Base-by-base conservation (phyloP, 2,888 invertebrate species). In the Drosophila borborema region DNA sequence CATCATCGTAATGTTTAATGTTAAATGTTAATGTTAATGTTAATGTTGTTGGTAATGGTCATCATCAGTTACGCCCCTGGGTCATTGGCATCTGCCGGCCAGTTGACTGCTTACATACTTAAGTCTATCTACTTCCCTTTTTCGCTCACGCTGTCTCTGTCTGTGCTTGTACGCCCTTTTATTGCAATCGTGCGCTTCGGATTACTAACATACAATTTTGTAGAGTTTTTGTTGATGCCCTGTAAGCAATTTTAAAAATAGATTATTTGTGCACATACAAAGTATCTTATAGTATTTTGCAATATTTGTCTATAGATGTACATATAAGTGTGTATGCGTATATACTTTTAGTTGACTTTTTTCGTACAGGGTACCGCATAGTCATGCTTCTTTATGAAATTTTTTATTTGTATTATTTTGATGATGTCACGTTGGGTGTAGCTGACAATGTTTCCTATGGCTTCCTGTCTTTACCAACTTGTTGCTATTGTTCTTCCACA, bases 1-100 rank as follows among this genome's bases (percentile, higher is more conserved):
- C 69, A 67, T 77, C 80, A 56, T 45, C 45, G 55, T 51, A 55
- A 64, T 72, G 56, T 46, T 59, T 80, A 41, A 40, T 40, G 54
- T 38, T 40, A 23, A 64, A 58, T 73, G 54, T 28, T 43, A 71
- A 71, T 62, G 54, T 28, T 43, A 71, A 71, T 62, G 59, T 43
- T 69, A 51, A 56, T 67, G 43, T 43, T 54, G 54, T 41, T 60
- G 49, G 45, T 75, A 59, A 61, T 79, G 65, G 61, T 71, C 70
- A 71, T 72, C 64, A 80, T 74, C 77, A 83, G 81, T 72, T 86
- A 81, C 85, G 85, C 75, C 73, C 69, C 53, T 64, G 60, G 89
- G 87, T 86, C 83, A 88, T 72, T 86, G 86, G 69, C 88, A 72
- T 79, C 60, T 43, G 53, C 45, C 54, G 62, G 72, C 49, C 64